These are phyloP conservation scores for Vespertilio murinus DNA, from an alignment of 2,797 vertebrate genomes.

Conservation along the genomic window DNA sequence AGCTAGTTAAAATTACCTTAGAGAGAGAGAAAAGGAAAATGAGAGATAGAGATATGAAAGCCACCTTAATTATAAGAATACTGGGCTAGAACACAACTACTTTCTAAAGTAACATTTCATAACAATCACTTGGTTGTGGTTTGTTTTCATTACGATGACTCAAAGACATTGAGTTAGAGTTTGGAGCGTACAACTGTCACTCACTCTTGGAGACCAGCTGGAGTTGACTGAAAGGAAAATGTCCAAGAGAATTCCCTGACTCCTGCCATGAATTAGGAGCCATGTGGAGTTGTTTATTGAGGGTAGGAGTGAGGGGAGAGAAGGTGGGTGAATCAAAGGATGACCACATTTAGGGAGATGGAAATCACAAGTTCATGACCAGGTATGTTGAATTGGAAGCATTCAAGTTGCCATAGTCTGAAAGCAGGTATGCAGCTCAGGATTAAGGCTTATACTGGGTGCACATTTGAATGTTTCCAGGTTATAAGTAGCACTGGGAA, in stretches of 20 bases:
- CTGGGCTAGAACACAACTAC: background rate
- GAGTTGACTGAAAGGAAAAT: background rate
- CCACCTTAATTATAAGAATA: background rate
- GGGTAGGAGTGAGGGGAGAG: too few species aligned
- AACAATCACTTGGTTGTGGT: background rate
- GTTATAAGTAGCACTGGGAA: background rate
- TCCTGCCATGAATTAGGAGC: background rate
- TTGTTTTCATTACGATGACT: slow-evolving; percentile 33
- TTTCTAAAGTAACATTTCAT: background rate
- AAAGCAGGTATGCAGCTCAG: background rate
- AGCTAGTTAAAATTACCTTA: slow-evolving; percentile 89
- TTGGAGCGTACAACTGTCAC: background rate
- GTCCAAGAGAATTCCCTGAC: background rate
- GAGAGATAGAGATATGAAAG: background rate
- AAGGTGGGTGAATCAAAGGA: background rate
- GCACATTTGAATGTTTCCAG: background rate
- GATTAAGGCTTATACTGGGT: too few species aligned
- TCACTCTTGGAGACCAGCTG: background rate
- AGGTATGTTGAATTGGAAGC: background rate
- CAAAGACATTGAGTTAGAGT: background rate
- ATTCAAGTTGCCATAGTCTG: background rate
- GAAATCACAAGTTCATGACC: background rate
- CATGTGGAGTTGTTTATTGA: background rate
- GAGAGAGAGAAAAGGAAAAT: slow-evolving; percentile 41
- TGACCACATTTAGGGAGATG: background rate